Evolutionary conservation across 2,797 vertebrate genomes (phyloP), one percentile per base, ranked within the genome.

Genomic region (Microhierax caerulescens): DNA sequence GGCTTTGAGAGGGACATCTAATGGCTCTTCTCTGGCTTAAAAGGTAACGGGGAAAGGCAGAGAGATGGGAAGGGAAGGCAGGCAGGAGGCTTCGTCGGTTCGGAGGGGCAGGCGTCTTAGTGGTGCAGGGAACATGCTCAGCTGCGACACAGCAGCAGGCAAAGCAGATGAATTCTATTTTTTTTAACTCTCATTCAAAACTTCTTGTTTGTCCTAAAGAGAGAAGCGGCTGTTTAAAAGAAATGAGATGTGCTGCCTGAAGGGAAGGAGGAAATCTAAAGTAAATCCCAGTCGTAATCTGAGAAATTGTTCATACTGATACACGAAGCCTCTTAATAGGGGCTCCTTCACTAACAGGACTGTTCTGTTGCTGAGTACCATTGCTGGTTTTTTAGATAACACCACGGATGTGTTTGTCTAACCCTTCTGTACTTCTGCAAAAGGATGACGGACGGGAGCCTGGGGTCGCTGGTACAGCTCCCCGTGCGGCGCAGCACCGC

Each of bases 161-260:
- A 94, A 84, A 72, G 70, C 51, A 92, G 88, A 92, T 54, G 96
- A 45, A n/a, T n/a, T n/a, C n/a, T n/a, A n/a, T n/a, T 61, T 80
- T 93, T 88, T 92, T 88, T 73, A 73, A 78, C 54, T 51, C 37
- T 83, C 47, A 39, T 4, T 64, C 74, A 32, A 73, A 47, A 48
- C 24, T 80, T 56, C 30, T 53, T 53, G 18, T 57, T 61, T 60
- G 63, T 82, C 28, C 67, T 59, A 65, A 28, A 90, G 21, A 34
- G 4, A 67, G 15, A n/a, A 8, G 6, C 0, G 7, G 25, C 70
- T 56, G 9, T 53, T 24, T 37, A 74, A 77, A 88, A 84, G 30
- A 74, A 92, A 67, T 9, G 51, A 65, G 21, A 51, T 5, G 4
- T 0, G 3, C 11, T 1, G 0, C 14, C n/a, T 18, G 45, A 85